Conservation (phyloP, 2,113 vertebrate species). For the Mirza zaza region DNA sequence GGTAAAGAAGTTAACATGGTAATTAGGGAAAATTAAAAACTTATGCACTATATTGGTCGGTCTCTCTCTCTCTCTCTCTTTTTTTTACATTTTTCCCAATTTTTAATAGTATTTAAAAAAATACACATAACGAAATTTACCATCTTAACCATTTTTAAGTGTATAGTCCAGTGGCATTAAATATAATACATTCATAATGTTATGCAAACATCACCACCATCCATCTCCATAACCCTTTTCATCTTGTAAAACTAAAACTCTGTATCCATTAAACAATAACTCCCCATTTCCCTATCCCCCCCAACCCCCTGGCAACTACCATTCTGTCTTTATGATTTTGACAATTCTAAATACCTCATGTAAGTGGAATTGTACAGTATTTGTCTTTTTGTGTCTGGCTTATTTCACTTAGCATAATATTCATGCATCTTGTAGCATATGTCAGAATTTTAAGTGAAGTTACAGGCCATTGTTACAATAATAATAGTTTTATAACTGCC, state of each 20-base stretch:
- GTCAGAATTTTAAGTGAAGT: not conserved
- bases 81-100: not conserved
- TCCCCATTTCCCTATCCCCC: not conserved
- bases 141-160: not conserved
- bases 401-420: not conserved
- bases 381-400: not conserved
- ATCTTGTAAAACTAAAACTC: not conserved
- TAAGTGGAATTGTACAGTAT: not conserved
- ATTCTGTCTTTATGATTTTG: not conserved
- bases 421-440: not conserved
- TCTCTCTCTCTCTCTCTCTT: not conserved
- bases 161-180: not conserved
- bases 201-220: not conserved
- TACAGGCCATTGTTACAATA: not conserved
- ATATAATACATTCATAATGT: not conserved
- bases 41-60: not conserved
- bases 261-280: not conserved
- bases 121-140: not conserved
- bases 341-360: not conserved
- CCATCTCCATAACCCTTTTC: not conserved
- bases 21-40: conserved; percentile 26
- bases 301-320: not conserved
- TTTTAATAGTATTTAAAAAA: not conserved
- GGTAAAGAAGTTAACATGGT: conserved; percentile 39
- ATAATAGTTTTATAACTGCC: not conserved